Evolutionary conservation across 2,113 vertebrate species (phyloP), one percentile per base, ranked within the genome.

Genomic region (Cochlearius cochlearius): DNA sequence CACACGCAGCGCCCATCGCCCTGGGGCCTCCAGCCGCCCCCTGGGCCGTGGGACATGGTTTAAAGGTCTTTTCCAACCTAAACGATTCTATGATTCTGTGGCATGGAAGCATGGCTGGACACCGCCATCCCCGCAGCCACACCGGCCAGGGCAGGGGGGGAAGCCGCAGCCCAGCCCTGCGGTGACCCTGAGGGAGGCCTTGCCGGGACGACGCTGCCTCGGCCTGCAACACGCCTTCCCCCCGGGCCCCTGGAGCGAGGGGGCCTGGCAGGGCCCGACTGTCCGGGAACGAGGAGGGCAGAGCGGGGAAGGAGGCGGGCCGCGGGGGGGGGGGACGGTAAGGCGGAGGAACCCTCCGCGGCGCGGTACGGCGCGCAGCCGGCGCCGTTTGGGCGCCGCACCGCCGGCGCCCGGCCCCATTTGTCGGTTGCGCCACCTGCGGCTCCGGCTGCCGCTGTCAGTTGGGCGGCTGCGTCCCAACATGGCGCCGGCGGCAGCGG

Each of bases 401-500:
- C 92, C 23, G 32, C 26, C 29, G 12, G 45, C 68, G 78, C 39
- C 94, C 96, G 96, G 93, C 82, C 62, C 73, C 30, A 8, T 94
- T 86, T 74, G 47, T 49, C 72, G 55, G 96, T 63, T 87, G 96
- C 96, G 71, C 92, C 94, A 95, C 94, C 95, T 94, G 96, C 95
- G 83, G 94, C 94, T 90, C 78, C 82, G 71, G 74, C 84, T 72
- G 86, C 87, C 87, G 91, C 92, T 93, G 96, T 96, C 92, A 93
- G 91, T 95, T 64, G 86, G 83, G 94, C 74, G 83, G 93, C 62
- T 74, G 94, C 93, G 86, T 87, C 94, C 93, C 95, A 97, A 95
- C 89, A 97, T 96, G 96, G 96, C 96, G 92, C 64, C 88, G 94
- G 94, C 84, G 78, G 96, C 85, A n/a, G 85, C 43, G 89, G 96